Evolutionary conservation across 2,888 invertebrate genomes (phyloP).

Genomic region (Gibbula magus): DNA sequence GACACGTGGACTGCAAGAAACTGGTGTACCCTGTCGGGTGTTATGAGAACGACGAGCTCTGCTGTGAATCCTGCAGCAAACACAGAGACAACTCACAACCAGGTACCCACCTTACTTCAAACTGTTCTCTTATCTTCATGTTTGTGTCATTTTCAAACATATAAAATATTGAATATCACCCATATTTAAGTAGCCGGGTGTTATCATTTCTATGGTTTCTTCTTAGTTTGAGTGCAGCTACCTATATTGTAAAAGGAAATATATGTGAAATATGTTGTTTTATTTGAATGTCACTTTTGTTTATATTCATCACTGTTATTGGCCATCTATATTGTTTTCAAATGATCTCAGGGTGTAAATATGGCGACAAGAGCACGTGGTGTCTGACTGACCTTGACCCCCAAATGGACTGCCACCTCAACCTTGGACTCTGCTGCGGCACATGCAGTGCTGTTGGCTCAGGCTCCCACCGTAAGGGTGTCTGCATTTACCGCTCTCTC

Average conservation of each 20-base stretch:
- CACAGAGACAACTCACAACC: conserved; percentile 29
- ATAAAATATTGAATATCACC: too few species aligned
- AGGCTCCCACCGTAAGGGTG: not conserved
- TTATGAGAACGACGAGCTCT: conserved; percentile 41
- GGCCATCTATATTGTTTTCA: not conserved
- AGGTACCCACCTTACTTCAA: conserved; percentile 19
- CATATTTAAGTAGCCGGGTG: too few species aligned
- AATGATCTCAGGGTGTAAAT: conserved; percentile 46
- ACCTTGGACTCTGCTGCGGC: conserved; percentile 37
- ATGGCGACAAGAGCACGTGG: conserved; percentile 50
- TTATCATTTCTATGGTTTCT: not conserved
- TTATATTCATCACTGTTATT: not conserved
- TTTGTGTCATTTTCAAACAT: too few species aligned
- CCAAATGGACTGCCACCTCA: conserved; percentile 37
- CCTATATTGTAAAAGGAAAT: not conserved
- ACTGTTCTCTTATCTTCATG: too few species aligned
- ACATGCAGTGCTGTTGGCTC: conserved; percentile 14
- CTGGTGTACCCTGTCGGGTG: conserved; percentile 35
- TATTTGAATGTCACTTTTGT: not conserved
- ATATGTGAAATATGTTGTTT: not conserved
- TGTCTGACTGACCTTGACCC: conserved; percentile 40
- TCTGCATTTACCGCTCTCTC: not conserved
- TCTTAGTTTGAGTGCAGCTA: not conserved
- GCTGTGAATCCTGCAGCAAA: conserved; percentile 36
- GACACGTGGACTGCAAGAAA: conserved; percentile 26